phyloP scores from a whole-genome alignment of 2,113 vertebrate genomes.

The Takifugu flavidus region DNA sequence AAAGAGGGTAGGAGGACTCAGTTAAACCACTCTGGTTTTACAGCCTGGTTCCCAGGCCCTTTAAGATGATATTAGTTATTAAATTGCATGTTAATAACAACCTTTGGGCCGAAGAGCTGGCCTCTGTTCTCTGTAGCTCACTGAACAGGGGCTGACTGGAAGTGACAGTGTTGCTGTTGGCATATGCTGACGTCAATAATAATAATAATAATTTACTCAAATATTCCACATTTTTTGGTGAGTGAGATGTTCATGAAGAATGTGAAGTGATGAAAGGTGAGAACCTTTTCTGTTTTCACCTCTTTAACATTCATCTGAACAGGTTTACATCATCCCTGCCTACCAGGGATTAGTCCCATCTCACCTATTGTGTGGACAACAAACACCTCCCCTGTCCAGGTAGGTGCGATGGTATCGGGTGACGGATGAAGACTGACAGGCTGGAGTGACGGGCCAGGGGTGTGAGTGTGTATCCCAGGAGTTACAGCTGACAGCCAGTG shows the following conservation, averaged over 20 bases:
- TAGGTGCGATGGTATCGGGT: constrained; percentile 1
- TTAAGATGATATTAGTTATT: constrained; percentile 38
- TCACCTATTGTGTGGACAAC: constrained; percentile 10
- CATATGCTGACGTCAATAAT: no score
- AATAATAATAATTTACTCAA: no score
- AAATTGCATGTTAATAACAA: constrained; percentile 47
- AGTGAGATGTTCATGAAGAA: no score
- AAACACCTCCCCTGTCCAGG: not conserved
- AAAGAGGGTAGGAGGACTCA: not conserved
- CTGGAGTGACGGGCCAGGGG: not conserved
- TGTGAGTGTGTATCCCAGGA: not conserved
- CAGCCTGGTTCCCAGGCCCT: constrained; percentile 28
- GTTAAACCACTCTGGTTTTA: constrained; percentile 16
- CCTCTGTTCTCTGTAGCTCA: constrained; percentile 11
- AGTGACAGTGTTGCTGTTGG: no score
- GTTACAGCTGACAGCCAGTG: not conserved
- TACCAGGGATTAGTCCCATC: constrained; percentile 1
- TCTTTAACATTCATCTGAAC: not conserved
- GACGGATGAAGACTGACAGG: not conserved
- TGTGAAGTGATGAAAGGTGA: no score
- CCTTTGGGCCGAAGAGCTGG: constrained; percentile 11
- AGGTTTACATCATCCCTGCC: not conserved
- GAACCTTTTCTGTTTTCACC: not conserved
- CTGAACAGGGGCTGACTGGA: no score
- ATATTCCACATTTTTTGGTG: no score